phyloP scores from a whole-genome alignment of 2,797 vertebrate genomes.

The Neomorphus geoffroyi region DNA sequence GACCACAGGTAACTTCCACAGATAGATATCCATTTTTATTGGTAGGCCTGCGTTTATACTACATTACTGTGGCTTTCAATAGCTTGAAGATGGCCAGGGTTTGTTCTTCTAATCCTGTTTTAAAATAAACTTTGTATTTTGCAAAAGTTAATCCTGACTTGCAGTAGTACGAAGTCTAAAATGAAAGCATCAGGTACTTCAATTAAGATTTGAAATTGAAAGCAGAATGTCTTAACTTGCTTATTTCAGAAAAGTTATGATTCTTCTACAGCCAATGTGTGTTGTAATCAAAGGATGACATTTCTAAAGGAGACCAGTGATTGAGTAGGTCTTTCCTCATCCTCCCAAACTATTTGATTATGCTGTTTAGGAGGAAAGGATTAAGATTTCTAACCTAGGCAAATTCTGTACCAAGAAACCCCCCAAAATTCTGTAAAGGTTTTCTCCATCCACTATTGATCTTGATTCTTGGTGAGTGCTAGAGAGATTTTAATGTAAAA shows the following conservation, averaged over 20 bases:
- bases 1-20: constrained; percentile 86
- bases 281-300: not conserved
- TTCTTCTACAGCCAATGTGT: not conserved
- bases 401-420: not conserved
- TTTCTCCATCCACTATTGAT: not conserved
- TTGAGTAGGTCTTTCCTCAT: not conserved
- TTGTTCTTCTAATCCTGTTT: not conserved
- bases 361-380: not conserved
- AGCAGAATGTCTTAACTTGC: not conserved
- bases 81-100: not conserved
- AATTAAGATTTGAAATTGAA: not conserved
- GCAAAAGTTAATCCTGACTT: not conserved
- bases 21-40: not conserved
- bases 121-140: not conserved
- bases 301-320: not conserved
- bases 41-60: not conserved
- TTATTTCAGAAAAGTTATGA: not conserved
- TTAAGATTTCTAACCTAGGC: not conserved
- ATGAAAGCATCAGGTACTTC: not conserved
- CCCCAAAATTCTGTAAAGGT: not conserved
- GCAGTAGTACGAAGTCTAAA: not conserved
- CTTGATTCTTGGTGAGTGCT: not conserved
- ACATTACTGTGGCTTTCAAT: not conserved
- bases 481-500: not conserved
- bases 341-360: not conserved